These are phyloP conservation scores for Sericinus montela DNA, from an alignment of 2,888 invertebrate genomes.

Conservation along the genomic window DNA sequence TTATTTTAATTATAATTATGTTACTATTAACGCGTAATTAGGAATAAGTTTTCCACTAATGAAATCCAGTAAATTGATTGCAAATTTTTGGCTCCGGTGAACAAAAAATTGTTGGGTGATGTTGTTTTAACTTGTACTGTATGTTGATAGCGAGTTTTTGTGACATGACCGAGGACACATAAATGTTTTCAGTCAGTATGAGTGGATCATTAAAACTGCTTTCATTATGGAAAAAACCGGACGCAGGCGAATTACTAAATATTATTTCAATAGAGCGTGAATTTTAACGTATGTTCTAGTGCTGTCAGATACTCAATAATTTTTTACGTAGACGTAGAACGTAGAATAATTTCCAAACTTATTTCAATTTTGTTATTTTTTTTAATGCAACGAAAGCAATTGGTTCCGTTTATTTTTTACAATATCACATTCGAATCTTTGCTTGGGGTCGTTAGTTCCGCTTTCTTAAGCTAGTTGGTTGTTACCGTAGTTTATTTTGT, in stretches of 20 bases:
- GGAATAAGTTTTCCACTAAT: no score
- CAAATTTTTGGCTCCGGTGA: slow-evolving; percentile 5
- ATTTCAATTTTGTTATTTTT: neutral
- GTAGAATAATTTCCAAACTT: neutral
- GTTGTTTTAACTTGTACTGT: slow-evolving; percentile 22
- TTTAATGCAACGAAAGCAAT: neutral
- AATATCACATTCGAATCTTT: slow-evolving; percentile 16
- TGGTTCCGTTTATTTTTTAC: neutral
- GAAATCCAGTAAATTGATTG: slow-evolving; percentile 14
- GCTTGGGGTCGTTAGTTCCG: slow-evolving; percentile 47
- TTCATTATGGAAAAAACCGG: slow-evolving; percentile 24
- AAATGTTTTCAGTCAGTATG: slow-evolving; percentile 30
- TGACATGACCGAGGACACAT: slow-evolving; percentile 24
- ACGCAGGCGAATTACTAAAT: slow-evolving; percentile 41
- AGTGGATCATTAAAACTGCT: slow-evolving; percentile 34
- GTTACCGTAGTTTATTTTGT: slow-evolving; percentile 32
- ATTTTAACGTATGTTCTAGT: slow-evolving; percentile 24
- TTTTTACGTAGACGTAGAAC: neutral
- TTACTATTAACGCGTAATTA: no score
- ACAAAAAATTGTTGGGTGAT: slow-evolving; percentile 10
- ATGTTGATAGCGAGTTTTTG: slow-evolving; percentile 22
- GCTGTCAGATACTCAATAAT: neutral
- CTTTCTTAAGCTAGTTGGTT: slow-evolving; percentile 48
- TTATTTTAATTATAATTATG: no score
- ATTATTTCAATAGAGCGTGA: slow-evolving; percentile 51